Conservation (phyloP, 1,140 invertebrate genomes). For the Bombus balteatus region DNA sequence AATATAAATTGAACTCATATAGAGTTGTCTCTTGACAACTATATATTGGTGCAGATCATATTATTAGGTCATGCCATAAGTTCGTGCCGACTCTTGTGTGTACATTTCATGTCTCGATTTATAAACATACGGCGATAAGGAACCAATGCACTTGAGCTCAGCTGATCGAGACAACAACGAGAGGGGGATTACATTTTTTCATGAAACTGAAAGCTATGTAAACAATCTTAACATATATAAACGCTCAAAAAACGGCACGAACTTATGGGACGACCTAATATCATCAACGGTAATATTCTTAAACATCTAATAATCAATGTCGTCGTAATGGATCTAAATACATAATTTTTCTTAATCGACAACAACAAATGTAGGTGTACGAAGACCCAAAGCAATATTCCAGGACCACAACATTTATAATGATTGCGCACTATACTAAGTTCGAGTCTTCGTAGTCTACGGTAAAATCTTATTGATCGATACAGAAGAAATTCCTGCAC, state of each 20-base stretch:
- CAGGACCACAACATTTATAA: constrained; percentile 9
- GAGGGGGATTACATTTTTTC: too few species aligned
- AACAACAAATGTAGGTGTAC: constrained; percentile 33
- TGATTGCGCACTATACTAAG: not conserved
- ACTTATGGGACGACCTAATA: too few species aligned
- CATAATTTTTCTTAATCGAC: constrained; percentile 23
- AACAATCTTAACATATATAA: too few species aligned
- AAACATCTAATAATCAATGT: constrained; percentile 41
- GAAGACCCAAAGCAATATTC: not conserved
- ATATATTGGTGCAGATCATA: constrained; percentile 12
- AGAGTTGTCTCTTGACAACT: not conserved
- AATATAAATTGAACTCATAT: too few species aligned
- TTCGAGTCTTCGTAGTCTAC: constrained; percentile 14
- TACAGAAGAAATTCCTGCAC: not conserved
- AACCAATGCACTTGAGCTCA: too few species aligned
- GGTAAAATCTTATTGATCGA: constrained; percentile 1
- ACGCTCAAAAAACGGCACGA: too few species aligned
- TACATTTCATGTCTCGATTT: too few species aligned
- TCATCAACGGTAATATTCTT: constrained; percentile 30
- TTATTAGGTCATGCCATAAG: not conserved
- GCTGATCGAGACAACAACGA: too few species aligned
- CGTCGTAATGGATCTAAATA: constrained; percentile 15
- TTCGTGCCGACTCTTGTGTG: too few species aligned
- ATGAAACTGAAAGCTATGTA: too few species aligned
- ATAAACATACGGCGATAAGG: too few species aligned